Evolutionary conservation across 1,140 invertebrate species (phyloP), one percentile per base, ranked within the genome.

Genomic region (Conus ventricosus): DNA sequence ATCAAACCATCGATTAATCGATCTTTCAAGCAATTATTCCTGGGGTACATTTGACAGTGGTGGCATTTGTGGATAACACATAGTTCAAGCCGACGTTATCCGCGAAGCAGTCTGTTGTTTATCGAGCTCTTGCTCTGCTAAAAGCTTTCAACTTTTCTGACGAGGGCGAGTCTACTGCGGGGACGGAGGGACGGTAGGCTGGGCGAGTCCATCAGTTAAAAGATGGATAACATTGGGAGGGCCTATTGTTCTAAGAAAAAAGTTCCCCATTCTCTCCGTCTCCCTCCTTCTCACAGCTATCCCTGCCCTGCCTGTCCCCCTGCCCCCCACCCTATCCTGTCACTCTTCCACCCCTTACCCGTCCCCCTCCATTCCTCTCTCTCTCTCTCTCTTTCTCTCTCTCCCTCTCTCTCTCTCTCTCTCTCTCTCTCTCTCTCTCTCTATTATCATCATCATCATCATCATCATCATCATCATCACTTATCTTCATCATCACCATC

Each of bases 101-200:
- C 55, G 83, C 63, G 63, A 57, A 84, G 5, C 20, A 63, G 71
- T 85, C 60, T 63, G n/a, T 57, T 67, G 71, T 60, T 85, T 85
- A 85, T 85, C 84, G 84, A 27, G 63, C 57, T 85, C 60, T 71
- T 85, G 63, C 60, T 63, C 13, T 71, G 84, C 84, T 85, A 85
- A 85, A 85, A 85, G 84, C 84, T 67, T 67, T 85, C 84, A 85
- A 85, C 84, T 39, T 85, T 67, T 85, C 54, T 85, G 71, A 85
- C 71, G 84, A 85, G 71, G 84, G 71, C 71, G 27, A 63, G 84
- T 57, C 84, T 23, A 85, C 71, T 85, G 84, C 71, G 60, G 13
- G 39, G 27, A 10, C 25, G 78, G 15, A 11, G 78, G 27, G n/a
- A 11, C 4, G 78, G n/a, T 15, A 54, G 78, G 39, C 39, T 81